Conservation (phyloP, 2,888 invertebrate species). For the Cosmia trapezina region DNA sequence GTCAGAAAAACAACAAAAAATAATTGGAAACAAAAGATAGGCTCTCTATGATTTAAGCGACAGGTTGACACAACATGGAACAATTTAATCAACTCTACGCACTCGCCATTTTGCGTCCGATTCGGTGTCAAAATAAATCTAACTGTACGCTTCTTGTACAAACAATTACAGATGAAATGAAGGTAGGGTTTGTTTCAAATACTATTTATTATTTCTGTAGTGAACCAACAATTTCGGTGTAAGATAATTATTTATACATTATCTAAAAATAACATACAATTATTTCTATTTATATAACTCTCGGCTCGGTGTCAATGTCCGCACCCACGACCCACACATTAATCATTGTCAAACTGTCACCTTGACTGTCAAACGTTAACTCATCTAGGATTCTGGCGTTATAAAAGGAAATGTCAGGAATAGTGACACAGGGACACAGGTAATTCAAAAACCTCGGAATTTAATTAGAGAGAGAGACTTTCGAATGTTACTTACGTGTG, state of each 20-base stretch:
- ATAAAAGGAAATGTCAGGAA: conserved; percentile 23
- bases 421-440: conserved; percentile 10
- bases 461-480: conserved; percentile 30
- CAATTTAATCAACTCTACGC: conserved; percentile 4
- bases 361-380: conserved; percentile 8
- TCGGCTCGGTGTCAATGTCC: conserved; percentile 11
- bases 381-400: conserved; percentile 3
- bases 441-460: conserved; percentile 23
- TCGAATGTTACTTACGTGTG: conserved; percentile 19
- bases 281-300: neutral
- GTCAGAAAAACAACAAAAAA: neutral
- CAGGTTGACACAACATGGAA: conserved; percentile 11
- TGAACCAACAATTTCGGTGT: neutral
- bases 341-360: conserved; percentile 44
- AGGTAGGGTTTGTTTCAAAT: neutral
- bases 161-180: neutral
- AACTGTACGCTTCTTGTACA: neutral
- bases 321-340: conserved; percentile 19
- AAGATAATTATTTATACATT: neutral
- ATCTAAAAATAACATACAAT: conserved; percentile 2
- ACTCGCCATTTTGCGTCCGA: neutral
- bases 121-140: conserved; percentile 4
- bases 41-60: conserved; percentile 2
- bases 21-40: neutral
- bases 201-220: neutral